These are phyloP conservation scores for Larimichthys polyactis DNA, from an alignment of 2,113 vertebrate species.

Conservation along the genomic window DNA sequence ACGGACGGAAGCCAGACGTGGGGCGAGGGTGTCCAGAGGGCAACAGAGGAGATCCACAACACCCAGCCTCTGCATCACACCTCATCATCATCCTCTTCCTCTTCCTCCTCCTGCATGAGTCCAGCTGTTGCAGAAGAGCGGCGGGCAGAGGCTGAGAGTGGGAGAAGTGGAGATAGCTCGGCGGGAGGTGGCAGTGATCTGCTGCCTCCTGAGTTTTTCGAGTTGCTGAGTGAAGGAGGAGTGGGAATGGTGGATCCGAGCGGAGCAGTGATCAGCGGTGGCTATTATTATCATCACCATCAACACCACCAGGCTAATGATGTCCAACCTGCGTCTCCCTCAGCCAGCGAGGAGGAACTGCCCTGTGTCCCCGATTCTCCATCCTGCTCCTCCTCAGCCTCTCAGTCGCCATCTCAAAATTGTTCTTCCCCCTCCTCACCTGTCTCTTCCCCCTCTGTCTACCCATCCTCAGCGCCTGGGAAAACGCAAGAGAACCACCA, in stretches of 20 bases:
- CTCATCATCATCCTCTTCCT: constrained; percentile 72
- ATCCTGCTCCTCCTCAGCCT: constrained; percentile 84
- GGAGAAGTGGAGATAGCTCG: constrained; percentile 62
- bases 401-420: constrained; percentile 83
- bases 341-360: constrained; percentile 84
- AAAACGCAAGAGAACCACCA: constrained; percentile 80
- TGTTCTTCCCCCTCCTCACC: constrained; percentile 84
- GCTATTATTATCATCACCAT: constrained; percentile 79
- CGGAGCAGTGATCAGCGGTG: constrained; percentile 74
- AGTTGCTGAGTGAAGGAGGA: constrained; percentile 85
- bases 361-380: constrained; percentile 83
- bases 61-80: constrained; percentile 79
- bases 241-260: constrained; percentile 79
- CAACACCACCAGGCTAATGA: constrained; percentile 71
- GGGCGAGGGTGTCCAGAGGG: constrained; percentile 83
- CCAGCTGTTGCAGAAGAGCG: constrained; percentile 77
- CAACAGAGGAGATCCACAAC: constrained; percentile 80
- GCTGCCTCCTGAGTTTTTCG: constrained; percentile 87
- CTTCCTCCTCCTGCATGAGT: constrained; percentile 78
- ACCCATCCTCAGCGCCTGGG: constrained; percentile 74
- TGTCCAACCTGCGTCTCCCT: constrained; percentile 77
- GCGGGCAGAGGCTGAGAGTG: constrained; percentile 64
- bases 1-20: constrained; percentile 85
- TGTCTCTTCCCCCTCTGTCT: constrained; percentile 73
- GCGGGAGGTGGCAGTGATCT: constrained; percentile 82